Evolutionary conservation across 2,888 invertebrate species (phyloP), one percentile per base, ranked within the genome.

Genomic region (Prosapia bicincta): DNA sequence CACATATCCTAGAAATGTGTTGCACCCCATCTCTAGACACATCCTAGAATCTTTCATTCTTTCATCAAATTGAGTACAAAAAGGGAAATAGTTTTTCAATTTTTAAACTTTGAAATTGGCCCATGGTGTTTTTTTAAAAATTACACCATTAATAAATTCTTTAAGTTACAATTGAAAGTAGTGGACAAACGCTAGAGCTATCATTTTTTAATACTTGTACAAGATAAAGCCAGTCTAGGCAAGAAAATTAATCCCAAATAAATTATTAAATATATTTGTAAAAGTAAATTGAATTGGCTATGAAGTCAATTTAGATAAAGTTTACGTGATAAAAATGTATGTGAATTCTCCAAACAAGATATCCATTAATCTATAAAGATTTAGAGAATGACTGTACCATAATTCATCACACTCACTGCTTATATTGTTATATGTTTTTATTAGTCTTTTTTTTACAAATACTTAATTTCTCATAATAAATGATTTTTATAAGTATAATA

Each of bases 341-440:
- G 54, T 54, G 54, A 54, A 54, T 54, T 54, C 54, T 54, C 54
- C 54, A 54, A 54, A 54, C 13, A 54, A 13, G 54, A 54, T 54
- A 54, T 54, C 20, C 54, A 54, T 20, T 54, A 54, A 54, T 54
- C 54, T 54, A 54, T 54, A 54, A 54, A 54, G 54, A 54, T 54
- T 54, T 54, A n/a, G 78, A 77, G 72, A 77, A 78, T 78, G 79
- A 79, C 79, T 79, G 79, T 78, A 77, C 79, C 79, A 79, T 79
- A 79, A 78, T 79, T 79, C 79, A 77, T 76, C 78, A 78, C 72
- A 54, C 54, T 54, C 54, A 54, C 54, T 54, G 20, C 20, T 10
- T 54, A 54, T 54, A 54, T 54, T 20, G 54, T 54, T 54, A 54
- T 54, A 54, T 54, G 54, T 20, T 54, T 54, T 54, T 54, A 54